A percentile compares a stretch with the other conserved stretches of the same genome.
Conservation (phyloP, 2,888 invertebrate species). For the Bugulina stolonifera region DNA sequence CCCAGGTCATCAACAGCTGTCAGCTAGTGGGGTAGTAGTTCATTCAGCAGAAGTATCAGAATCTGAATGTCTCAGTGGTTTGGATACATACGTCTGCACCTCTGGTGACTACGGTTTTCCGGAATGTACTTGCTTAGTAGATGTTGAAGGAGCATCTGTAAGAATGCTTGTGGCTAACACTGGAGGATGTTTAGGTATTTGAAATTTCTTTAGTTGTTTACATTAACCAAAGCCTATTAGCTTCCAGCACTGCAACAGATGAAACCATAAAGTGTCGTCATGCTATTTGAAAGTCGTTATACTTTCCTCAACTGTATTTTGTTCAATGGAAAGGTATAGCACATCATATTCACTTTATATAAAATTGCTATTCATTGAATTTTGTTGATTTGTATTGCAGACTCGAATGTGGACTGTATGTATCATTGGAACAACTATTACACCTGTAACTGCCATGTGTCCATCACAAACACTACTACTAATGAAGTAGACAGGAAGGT, state of each 20-base stretch:
- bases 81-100: background rate
- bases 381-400: no score
- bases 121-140: background rate
- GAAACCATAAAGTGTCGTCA: no score
- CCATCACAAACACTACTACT: background rate
- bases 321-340: no score
- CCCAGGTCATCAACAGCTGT: background rate
- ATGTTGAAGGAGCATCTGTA: background rate
- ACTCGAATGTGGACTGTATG: background rate
- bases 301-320: no score
- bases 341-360: no score
- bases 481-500: background rate
- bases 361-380: no score
- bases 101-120: background rate
- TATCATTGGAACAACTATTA: background rate
- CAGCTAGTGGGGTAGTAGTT: background rate
- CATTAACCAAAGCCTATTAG: no score
- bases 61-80: background rate
- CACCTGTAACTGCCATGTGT: background rate
- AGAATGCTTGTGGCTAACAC: conserved; percentile 1
- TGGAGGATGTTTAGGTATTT: conserved; percentile 13
- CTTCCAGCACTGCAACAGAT: no score
- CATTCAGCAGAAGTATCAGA: background rate
- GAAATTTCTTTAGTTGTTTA: no score
- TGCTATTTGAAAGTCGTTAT: no score